Evolutionary conservation across 2,888 invertebrate species (phyloP).

Genomic region (Pammene aurita): DNA sequence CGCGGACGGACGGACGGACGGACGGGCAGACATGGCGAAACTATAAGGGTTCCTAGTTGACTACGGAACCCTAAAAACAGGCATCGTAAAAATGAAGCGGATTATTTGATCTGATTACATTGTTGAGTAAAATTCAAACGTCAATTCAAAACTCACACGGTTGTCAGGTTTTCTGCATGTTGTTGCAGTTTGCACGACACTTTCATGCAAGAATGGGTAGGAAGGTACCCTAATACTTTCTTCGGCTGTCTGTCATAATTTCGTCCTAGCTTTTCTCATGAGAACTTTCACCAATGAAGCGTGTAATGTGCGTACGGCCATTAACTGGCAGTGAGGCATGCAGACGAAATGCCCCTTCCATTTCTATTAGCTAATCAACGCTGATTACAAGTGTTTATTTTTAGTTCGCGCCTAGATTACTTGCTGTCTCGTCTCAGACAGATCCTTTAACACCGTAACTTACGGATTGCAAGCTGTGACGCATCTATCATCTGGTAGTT

Average conservation of each 20-base stretch:
- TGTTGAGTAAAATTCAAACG: too few relatives aligned
- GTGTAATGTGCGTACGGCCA: conserved; percentile 58
- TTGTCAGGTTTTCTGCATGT: too few relatives aligned
- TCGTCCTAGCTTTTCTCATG: conserved; percentile 57
- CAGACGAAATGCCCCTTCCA: conserved; percentile 56
- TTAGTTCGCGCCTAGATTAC: conserved; percentile 40
- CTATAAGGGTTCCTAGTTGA: too few relatives aligned
- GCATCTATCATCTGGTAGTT: neutral
- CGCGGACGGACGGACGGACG: too few relatives aligned
- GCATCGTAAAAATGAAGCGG: too few relatives aligned
- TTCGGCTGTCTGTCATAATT: conserved; percentile 10
- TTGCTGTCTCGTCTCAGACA: conserved; percentile 12
- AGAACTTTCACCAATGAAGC: conserved; percentile 63
- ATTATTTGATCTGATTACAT: too few relatives aligned
- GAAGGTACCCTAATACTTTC: neutral
- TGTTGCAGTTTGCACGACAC: too few relatives aligned
- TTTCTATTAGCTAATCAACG: conserved; percentile 55
- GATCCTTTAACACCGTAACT: conserved; percentile 1
- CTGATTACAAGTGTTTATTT: conserved; percentile 56
- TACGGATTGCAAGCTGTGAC: conserved; percentile 8
- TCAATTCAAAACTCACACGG: too few relatives aligned
- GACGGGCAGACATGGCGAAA: too few relatives aligned
- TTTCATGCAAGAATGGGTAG: neutral
- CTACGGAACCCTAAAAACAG: too few relatives aligned
- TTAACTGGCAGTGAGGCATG: conserved; percentile 67